Base-by-base conservation (phyloP, 1,140 invertebrate species). In the Magallana angulata region DNA sequence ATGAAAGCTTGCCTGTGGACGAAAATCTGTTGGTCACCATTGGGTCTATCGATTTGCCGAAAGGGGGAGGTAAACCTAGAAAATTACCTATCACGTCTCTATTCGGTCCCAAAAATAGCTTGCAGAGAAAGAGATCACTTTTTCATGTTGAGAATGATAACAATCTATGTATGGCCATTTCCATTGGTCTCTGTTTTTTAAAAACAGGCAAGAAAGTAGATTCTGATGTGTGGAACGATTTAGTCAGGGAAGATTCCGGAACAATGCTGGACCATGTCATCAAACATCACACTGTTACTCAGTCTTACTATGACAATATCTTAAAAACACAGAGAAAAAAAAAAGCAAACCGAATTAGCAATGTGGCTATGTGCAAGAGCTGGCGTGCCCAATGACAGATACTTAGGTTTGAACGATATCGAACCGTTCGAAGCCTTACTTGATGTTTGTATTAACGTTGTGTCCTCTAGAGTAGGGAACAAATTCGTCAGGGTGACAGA, bases 361-460 rank as follows among this genome's bases (percentile, higher is more conserved):
- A n/a, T 84, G 7, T 11, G n/a, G 48, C 56, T 88, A 12, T 85
- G 58, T 81, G 48, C 18, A 16, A 57, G 56, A 59, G 84, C 36
- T n/a, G 57, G 62, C 1, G 84, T 64, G 7, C 57, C 71, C 16
- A 88, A 36, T 6, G 71, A 88, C 18, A 18, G 84, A 64, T 59
- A 59, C 12, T 59, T 85, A 14, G 80, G 59, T 82, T 24, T 88
- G 11, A 85, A 85, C n/a, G 88, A 89, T 59, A 89, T 89, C n/a
- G 56, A 68, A 84, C 24, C 59, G 24, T 86, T 89, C 24, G 88
- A 89, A 84, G 59, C 18, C 18, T 60, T 82, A 58, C 59, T 89
- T 24, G 85, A 89, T 64, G 81, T 88, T 7, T 16, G 82, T 56
- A 80, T 85, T 56, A 14, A 81, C 6, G 87, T 88, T 14, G 76